phyloP scores from a whole-genome alignment of 2,797 vertebrate species.

The Alectoris magna region DNA sequence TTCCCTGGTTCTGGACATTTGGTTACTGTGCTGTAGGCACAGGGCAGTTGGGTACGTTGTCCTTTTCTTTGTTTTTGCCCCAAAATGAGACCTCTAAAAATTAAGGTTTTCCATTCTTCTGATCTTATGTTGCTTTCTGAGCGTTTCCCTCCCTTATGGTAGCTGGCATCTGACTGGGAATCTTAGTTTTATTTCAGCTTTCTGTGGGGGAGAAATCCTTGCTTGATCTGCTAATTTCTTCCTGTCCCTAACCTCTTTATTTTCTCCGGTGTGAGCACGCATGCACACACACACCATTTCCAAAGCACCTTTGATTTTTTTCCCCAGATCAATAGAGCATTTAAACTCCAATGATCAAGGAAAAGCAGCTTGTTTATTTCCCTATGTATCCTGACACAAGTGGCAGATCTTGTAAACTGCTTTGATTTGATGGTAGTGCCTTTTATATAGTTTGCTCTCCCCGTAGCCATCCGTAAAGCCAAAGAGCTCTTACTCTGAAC shows the following conservation, averaged over 20 bases:
- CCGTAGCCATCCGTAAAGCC: slow-evolving; percentile 53
- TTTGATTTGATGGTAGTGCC: slow-evolving; percentile 64
- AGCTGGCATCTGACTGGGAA: neutral
- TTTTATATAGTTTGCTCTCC: slow-evolving; percentile 59
- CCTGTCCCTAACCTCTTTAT: neutral
- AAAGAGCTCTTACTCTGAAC: slow-evolving; percentile 25
- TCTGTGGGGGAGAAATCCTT: neutral
- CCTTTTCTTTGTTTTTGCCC: neutral
- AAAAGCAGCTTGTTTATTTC: slow-evolving; percentile 65
- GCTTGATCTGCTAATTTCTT: slow-evolving; percentile 31
- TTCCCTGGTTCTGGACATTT: neutral
- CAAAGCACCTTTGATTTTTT: slow-evolving; percentile 59
- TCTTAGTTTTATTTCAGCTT: slow-evolving; percentile 5
- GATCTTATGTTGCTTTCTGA: neutral
- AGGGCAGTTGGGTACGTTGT: neutral
- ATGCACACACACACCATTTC: slow-evolving; percentile 46
- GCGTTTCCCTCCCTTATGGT: neutral
- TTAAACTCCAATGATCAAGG: slow-evolving; percentile 71
- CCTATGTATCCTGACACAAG: slow-evolving; percentile 57
- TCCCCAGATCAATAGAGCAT: slow-evolving; percentile 66
- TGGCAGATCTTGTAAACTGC: slow-evolving; percentile 39
- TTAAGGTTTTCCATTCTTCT: neutral
- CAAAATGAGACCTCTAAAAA: neutral
- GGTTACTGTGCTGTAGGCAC: neutral
- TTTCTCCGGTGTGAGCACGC: slow-evolving; percentile 16